A percentile compares a stretch with the other conserved stretches of the same genome.
Conservation (phyloP, 37 sponge, comb jelly and placozoan genomes). For the Eunapius fragilis region DNA sequence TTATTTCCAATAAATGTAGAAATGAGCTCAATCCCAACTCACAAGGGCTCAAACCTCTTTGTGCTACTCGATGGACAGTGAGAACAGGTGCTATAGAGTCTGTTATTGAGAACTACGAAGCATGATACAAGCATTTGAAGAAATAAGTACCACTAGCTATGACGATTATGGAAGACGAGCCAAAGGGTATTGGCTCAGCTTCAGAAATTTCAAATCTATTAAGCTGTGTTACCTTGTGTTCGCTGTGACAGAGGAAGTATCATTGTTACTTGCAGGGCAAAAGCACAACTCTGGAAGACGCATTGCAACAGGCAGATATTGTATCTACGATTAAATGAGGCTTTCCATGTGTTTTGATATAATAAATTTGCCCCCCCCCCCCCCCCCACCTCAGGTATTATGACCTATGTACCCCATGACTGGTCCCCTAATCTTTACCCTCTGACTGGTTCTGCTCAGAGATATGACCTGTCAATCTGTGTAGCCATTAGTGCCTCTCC, state of each 20-base stretch:
- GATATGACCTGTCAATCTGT: too few species aligned
- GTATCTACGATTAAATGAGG: slow-evolving; percentile 17
- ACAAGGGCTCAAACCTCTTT: slow-evolving; percentile 29
- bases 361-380: background rate
- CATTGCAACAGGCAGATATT: slow-evolving; percentile 1
- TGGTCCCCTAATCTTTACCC: too few species aligned
- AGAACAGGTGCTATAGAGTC: slow-evolving; percentile 51
- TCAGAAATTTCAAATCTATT: slow-evolving; percentile 33
- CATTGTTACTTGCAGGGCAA: slow-evolving; percentile 34
- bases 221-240: slow-evolving; percentile 48
- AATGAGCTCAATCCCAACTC: slow-evolving; percentile 21
- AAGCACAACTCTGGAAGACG: slow-evolving; percentile 19
- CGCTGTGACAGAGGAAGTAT: slow-evolving; percentile 40
- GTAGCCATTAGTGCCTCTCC: too few species aligned
- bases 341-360: slow-evolving; percentile 32
- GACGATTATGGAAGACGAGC: slow-evolving; percentile 47
- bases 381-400: too few species aligned
- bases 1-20: slow-evolving; percentile 20
- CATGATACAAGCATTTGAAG: background rate
- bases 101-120: slow-evolving; percentile 29
- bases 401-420: too few species aligned
- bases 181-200: slow-evolving; percentile 19
- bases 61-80: slow-evolving; percentile 69
- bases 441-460: too few species aligned
- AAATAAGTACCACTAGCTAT: slow-evolving; percentile 5